Evolutionary conservation across 2,113 vertebrate species (phyloP).

Genomic region (Struthidea cinerea): DNA sequence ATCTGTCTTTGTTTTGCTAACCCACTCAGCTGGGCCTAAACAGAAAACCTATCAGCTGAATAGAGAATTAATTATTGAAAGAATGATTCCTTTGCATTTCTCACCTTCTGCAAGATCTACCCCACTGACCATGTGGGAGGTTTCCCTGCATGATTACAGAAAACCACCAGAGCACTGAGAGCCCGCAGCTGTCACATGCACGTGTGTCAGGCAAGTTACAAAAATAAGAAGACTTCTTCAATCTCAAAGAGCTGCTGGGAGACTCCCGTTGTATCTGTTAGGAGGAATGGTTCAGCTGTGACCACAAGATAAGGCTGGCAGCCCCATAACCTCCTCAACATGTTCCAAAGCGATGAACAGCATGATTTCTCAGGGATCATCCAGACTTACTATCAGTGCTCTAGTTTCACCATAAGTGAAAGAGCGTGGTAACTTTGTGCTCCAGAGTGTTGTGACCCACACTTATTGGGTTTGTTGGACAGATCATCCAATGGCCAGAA

Average conservation of each 20-base stretch:
- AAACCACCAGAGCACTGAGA: not conserved
- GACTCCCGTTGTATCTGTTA: not conserved
- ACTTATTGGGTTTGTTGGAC: not conserved
- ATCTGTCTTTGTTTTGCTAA: slow-evolving; percentile 55
- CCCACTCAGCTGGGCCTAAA: not conserved
- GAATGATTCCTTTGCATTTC: not conserved
- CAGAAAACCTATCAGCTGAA: not conserved
- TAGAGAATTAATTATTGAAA: not conserved
- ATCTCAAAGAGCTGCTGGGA: not conserved
- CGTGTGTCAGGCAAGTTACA: not conserved
- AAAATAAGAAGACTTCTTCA: not conserved
- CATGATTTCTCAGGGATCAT: not conserved
- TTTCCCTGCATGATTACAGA: not conserved
- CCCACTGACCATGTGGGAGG: not conserved
- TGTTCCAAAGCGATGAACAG: not conserved
- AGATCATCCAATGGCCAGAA: not conserved
- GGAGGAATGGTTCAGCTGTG: not conserved
- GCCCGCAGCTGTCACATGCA: not conserved
- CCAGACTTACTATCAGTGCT: not conserved
- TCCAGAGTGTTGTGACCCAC: not conserved
- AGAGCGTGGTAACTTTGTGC: rapidly evolving
- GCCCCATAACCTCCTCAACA: rapidly evolving
- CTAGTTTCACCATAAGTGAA: not conserved
- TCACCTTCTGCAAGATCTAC: not conserved
- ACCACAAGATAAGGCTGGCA: not conserved